Percentiles rank a stretch among this genome's conserved stretches.
Evolutionary conservation across 2,113 vertebrate genomes (phyloP).

Genomic region (Rostratula benghalensis): DNA sequence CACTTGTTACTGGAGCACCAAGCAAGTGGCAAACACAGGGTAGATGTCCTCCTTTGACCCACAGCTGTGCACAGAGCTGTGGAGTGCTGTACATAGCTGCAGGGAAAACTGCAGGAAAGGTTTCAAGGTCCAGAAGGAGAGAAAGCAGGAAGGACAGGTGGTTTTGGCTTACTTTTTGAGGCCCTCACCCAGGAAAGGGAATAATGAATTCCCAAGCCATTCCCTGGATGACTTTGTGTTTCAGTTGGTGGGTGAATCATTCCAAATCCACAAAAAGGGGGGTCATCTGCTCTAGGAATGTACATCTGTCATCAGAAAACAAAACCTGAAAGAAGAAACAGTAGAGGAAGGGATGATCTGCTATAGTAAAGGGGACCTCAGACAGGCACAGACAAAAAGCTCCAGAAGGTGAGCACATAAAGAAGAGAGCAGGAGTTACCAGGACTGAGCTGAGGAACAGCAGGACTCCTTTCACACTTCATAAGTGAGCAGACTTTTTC

Average conservation of each 20-base stretch:
- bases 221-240: neutral
- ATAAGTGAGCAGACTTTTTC: neutral
- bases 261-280: neutral
- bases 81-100: neutral
- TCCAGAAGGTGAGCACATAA: neutral
- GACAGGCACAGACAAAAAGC: neutral
- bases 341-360: neutral
- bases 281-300: neutral
- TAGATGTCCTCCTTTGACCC: neutral
- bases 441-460: neutral
- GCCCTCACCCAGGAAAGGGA: neutral
- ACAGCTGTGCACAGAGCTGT: neutral
- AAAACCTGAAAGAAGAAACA: neutral
- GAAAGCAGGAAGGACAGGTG: neutral
- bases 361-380: neutral
- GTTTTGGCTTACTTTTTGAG: neutral
- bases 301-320: neutral
- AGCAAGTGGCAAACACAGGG: neutral
- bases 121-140: neutral
- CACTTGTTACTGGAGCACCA: neutral
- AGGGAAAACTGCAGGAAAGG: neutral
- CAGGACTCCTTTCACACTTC: neutral
- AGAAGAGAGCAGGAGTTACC: neutral
- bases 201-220: rapidly evolving
- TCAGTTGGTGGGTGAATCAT: neutral